Evolutionary conservation across 2,888 invertebrate genomes (phyloP), one percentile per base, ranked within the genome.

Genomic region (Sinohyriopsis cumingii): DNA sequence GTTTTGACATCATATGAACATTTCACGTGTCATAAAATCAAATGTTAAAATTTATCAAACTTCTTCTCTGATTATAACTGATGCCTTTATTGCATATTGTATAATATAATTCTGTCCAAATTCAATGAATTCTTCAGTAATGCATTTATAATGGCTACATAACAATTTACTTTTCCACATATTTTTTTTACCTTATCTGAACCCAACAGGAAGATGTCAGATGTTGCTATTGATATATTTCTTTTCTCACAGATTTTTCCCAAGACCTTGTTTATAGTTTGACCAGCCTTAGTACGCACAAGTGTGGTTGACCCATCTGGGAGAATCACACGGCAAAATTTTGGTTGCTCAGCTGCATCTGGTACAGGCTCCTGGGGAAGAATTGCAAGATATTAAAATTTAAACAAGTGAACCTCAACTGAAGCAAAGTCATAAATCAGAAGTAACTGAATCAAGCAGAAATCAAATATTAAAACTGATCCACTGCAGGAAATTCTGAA

Each of bases 251-350:
- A 92, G 77, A 97, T 92, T 71, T 95, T 92, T 78, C 94, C 94
- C 33, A 98, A 94, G 68, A 97, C 92, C 77, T 94, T 93, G 71
- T 93, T 93, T 71, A 97, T 94, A 0, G 94, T 94, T 88, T 95
- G 94, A 53, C 93, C 92, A 25, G 93, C 91, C 82, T 94, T 94
- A 63, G 95, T 95, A 81, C 94, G 95, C 72, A 97, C 95, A 80
- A 98, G 96, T 1, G 97, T 96, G 5, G 97, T 96, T 71, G 96
- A 96, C 63, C 95, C 95, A 91, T 97, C 97, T 3, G 95, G 95
- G 73, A 98, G 91, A 86, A 95, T 93, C 73, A 98, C 95, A 19
- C 86, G 82, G 70, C 87, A 86, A 68, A 87, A 87, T 56, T 81
- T 80, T 5, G 75, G 78, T 54, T 77, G 72, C 59, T 82, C 82